phyloP scores from a whole-genome alignment of 2,113 vertebrate species.

The Telmatochromis sp. region DNA sequence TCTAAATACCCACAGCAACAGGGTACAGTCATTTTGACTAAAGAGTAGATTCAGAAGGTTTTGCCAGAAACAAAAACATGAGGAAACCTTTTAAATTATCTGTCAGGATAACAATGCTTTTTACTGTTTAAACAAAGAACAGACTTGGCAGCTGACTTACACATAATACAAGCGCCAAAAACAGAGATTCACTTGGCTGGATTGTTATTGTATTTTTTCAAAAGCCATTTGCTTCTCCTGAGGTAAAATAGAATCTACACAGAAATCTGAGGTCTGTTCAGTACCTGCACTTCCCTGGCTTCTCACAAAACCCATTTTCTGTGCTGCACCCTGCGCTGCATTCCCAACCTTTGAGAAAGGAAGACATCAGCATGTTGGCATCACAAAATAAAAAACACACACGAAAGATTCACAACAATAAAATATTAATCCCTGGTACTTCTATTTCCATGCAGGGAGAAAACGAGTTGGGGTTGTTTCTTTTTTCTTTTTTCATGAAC shows the following conservation, averaged over 20 bases:
- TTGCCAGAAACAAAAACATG: not conserved
- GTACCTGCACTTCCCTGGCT: slow-evolving; percentile 87
- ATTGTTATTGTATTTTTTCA: not conserved
- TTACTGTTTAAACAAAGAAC: slow-evolving; percentile 3
- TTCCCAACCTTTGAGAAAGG: slow-evolving; percentile 67
- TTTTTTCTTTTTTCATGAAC: not conserved
- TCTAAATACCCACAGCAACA: not conserved
- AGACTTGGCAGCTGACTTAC: not conserved
- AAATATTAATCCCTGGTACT: slow-evolving; percentile 2
- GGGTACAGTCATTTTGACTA: not conserved
- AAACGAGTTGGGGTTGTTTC: not conserved
- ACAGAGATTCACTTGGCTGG: not conserved
- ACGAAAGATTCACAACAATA: not conserved
- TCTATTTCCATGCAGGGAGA: not conserved
- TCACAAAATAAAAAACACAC: not conserved
- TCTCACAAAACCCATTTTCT: slow-evolving; percentile 83
- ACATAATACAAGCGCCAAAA: not conserved
- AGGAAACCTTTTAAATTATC: not conserved
- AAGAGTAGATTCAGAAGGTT: not conserved
- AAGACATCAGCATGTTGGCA: not conserved
- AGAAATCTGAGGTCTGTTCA: not conserved
- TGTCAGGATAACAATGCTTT: not conserved
- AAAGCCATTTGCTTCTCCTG: not conserved
- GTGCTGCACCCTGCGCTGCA: slow-evolving; percentile 81
- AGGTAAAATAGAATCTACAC: not conserved